phyloP scores from a whole-genome alignment of 64 coral and sea anemone genomes.

The Astreopora myriophthalma region DNA sequence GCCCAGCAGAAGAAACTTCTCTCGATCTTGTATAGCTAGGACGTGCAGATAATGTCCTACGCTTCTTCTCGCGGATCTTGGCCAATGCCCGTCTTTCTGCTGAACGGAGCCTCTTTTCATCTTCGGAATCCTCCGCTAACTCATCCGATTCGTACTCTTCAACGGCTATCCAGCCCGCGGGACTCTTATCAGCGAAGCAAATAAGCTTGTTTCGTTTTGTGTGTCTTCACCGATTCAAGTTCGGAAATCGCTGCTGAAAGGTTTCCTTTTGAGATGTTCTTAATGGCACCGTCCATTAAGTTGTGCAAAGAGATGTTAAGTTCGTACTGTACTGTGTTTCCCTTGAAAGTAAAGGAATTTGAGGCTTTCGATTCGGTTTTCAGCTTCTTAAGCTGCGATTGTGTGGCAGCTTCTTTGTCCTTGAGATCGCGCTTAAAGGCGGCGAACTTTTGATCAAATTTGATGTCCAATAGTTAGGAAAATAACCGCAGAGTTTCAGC shows the following conservation, averaged over 20 bases:
- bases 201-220: conserved; percentile 62
- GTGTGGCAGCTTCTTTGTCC: conserved; percentile 1
- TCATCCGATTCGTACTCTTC: conserved; percentile 65
- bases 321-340: conserved; percentile 67
- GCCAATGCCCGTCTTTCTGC: conserved; percentile 43
- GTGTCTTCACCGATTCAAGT: no score
- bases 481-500: no score
- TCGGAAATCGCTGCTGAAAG: neutral
- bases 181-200: conserved; percentile 64
- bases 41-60: neutral
- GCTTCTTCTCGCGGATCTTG: conserved; percentile 53
- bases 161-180: conserved; percentile 41
- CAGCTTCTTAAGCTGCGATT: conserved; percentile 48
- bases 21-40: conserved; percentile 8
- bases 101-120: conserved; percentile 52
- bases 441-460: conserved; percentile 45
- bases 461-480: no score
- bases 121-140: conserved; percentile 47
- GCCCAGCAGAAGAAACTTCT: neutral
- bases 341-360: conserved; percentile 58
- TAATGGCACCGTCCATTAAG: neutral
- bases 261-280: conserved; percentile 13
- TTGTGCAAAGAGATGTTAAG: conserved; percentile 35
- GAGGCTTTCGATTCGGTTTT: conserved; percentile 61
- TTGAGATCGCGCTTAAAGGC: conserved; percentile 61